phyloP scores from a whole-genome alignment of 2,797 vertebrate genomes.

The Linurgus olivaceus region DNA sequence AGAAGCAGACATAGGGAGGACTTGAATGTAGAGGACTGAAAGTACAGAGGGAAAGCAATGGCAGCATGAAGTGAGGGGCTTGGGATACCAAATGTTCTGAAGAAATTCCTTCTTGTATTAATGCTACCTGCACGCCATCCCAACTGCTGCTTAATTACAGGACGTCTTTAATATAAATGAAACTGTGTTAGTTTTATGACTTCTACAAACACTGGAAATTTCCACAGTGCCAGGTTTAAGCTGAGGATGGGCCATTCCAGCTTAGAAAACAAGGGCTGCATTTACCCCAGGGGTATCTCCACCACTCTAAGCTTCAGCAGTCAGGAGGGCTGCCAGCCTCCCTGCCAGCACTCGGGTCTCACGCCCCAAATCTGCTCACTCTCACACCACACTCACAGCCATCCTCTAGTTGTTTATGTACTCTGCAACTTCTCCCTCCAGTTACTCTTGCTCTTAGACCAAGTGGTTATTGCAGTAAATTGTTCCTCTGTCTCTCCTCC shows the following conservation, averaged over 20 bases:
- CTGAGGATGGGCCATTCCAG: not conserved
- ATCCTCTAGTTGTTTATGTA: not conserved
- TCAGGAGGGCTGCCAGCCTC: not conserved
- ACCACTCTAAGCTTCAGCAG: not conserved
- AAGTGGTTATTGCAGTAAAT: not conserved
- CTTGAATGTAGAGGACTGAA: not conserved
- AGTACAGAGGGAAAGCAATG: not conserved
- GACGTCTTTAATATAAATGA: not conserved
- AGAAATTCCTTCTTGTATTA: not conserved
- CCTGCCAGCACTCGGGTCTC: fast-evolving
- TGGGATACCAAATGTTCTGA: not conserved
- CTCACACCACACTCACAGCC: not conserved
- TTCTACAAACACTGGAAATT: not conserved
- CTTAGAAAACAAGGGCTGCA: not conserved
- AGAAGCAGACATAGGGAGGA: not conserved
- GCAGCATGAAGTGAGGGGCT: not conserved
- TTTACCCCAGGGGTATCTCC: not conserved
- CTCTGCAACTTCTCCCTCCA: not conserved
- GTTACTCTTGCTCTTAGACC: not conserved
- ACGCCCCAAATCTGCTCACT: fast-evolving
- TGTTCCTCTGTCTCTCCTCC: not conserved
- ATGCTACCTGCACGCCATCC: too few species aligned
- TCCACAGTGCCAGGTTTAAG: not conserved
- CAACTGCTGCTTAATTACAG: not conserved
- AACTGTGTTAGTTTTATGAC: not conserved